Percentiles rank a stretch among this genome's conserved stretches.
phyloP scores from a whole-genome alignment of 2,888 invertebrate genomes.

The Artemia sinica region DNA sequence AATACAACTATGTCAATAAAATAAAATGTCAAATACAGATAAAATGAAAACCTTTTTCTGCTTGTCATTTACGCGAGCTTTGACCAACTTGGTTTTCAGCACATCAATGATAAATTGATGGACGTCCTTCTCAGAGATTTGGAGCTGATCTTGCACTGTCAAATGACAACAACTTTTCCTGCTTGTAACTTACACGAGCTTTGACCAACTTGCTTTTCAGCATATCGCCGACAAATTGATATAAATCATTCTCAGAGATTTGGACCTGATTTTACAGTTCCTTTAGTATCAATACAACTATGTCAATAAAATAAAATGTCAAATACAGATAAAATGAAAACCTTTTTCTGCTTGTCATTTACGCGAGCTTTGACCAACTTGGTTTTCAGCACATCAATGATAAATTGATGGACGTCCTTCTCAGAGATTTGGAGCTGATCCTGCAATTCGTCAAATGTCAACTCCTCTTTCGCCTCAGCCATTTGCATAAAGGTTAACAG shows the following conservation, averaged over 20 bases:
- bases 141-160: background rate
- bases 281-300: no score
- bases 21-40: no score
- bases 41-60: no score
- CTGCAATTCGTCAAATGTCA: slow-evolving; percentile 74
- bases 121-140: no score
- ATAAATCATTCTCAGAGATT: slow-evolving; percentile 52
- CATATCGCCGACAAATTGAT: slow-evolving; percentile 89
- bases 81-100: no score
- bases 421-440: slow-evolving; percentile 68
- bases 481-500: slow-evolving; percentile 91
- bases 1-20: no score
- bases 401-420: slow-evolving; percentile 82
- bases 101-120: no score
- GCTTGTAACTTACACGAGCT: slow-evolving; percentile 80
- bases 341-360: slow-evolving; percentile 59
- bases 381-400: slow-evolving; percentile 85
- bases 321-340: background rate
- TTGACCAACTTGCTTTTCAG: slow-evolving; percentile 76
- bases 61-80: no score
- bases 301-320: background rate
- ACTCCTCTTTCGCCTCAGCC: slow-evolving; percentile 80
- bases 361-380: slow-evolving; percentile 78
- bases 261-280: no score
- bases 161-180: no score